These are phyloP conservation scores for Halichoeres trimaculatus DNA, from an alignment of 2,113 vertebrate species.

Conservation along the genomic window DNA sequence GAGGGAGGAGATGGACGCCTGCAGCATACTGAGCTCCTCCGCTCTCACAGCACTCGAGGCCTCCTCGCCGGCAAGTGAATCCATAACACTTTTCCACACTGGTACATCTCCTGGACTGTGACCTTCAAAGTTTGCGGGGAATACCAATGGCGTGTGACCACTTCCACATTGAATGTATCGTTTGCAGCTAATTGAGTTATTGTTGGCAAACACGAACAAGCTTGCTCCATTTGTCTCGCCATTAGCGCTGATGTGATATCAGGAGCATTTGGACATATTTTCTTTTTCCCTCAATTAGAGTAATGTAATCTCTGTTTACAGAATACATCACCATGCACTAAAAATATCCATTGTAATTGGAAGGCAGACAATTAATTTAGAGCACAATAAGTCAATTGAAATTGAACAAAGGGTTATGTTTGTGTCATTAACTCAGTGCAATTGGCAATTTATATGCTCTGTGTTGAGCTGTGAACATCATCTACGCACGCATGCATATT, in stretches of 20 bases:
- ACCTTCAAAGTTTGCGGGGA: conserved; percentile 69
- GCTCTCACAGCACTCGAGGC: conserved; percentile 46
- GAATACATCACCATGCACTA: conserved; percentile 52
- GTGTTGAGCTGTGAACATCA: conserved; percentile 70
- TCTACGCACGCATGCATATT: conserved; percentile 66
- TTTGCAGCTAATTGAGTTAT: conserved; percentile 64
- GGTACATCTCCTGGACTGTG: conserved; percentile 52
- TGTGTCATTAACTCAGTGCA: conserved; percentile 75
- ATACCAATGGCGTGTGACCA: conserved; percentile 51
- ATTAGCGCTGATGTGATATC: conserved; percentile 63
- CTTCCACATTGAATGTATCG: conserved; percentile 34
- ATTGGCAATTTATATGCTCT: conserved; percentile 75
- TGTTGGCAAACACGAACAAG: conserved; percentile 58
- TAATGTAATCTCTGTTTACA: conserved; percentile 72
- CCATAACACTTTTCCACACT: conserved; percentile 55
- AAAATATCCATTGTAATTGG: conserved; percentile 71
- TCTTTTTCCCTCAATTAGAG: conserved; percentile 66
- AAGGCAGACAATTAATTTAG: conserved; percentile 73
- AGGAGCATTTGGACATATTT: conserved; percentile 62
- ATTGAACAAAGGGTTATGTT: conserved; percentile 77
- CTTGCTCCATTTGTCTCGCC: conserved; percentile 53
- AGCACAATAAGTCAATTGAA: conserved; percentile 66
- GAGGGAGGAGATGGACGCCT: conserved; percentile 53
- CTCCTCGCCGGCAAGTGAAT: conserved; percentile 51
- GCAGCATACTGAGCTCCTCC: conserved; percentile 69